These are phyloP conservation scores for Pachycephus smyrnensis DNA, from an alignment of 2,888 invertebrate species.

Conservation along the genomic window DNA sequence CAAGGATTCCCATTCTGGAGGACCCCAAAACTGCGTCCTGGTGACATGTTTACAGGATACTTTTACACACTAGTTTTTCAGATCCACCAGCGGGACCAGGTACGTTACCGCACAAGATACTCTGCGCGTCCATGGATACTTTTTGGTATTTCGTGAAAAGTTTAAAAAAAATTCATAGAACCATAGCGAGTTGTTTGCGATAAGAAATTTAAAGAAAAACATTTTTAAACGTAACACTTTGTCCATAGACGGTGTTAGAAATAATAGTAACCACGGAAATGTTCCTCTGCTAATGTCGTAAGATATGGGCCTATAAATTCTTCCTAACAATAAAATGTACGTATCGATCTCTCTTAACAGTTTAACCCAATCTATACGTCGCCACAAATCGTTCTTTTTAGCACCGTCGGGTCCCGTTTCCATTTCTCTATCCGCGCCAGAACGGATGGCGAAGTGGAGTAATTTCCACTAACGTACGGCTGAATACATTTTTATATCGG, in stretches of 20 bases:
- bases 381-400: conserved; percentile 39
- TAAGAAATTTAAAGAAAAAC: not conserved
- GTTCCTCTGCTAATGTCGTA: not conserved
- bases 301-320: not conserved
- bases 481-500: conserved; percentile 47
- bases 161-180: not conserved
- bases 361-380: conserved; percentile 33
- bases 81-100: not conserved
- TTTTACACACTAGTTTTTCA: not conserved
- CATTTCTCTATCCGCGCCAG: conserved; percentile 29
- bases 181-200: not conserved
- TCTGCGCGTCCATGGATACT: not conserved
- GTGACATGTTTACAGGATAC: not conserved
- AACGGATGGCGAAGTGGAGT: conserved; percentile 34
- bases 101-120: not conserved
- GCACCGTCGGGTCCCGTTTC: conserved; percentile 27
- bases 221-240: not conserved
- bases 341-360: conserved; percentile 33
- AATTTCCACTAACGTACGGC: conserved; percentile 42
- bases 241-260: not conserved
- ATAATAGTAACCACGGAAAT: not conserved
- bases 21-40: not conserved
- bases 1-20: not conserved
- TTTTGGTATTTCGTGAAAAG: not conserved
- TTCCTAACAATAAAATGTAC: conserved; percentile 15